Evolutionary conservation across 2,888 invertebrate species (phyloP).

Genomic region (Xestia c-nigrum): DNA sequence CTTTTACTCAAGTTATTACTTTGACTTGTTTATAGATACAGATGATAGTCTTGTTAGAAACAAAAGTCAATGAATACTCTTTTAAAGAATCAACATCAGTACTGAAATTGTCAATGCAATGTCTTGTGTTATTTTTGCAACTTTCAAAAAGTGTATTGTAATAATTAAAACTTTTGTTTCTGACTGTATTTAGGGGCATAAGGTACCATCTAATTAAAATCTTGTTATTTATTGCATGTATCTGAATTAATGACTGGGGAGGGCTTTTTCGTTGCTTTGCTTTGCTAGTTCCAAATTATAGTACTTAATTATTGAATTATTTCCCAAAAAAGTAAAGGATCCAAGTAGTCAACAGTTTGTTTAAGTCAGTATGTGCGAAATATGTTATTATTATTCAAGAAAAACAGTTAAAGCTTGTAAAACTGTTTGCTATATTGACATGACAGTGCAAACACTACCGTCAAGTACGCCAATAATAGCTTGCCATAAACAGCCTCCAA

Average conservation of each 20-base stretch:
- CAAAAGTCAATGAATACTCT: neutral
- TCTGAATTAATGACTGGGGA: conserved; percentile 5
- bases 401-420: neutral
- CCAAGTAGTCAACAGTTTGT: neutral
- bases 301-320: neutral
- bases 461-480: neutral
- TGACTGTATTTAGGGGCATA: neutral
- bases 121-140: neutral
- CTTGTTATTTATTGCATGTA: conserved; percentile 35
- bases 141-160: neutral
- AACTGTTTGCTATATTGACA: neutral
- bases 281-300: conserved; percentile 3
- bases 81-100: neutral
- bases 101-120: neutral
- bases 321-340: conserved; percentile 34
- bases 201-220: conserved; percentile 11
- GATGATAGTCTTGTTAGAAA: conserved; percentile 1
- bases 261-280: conserved; percentile 15
- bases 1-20: too few species aligned
- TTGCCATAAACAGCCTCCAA: neutral
- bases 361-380: neutral
- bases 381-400: neutral
- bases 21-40: too few species aligned
- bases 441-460: neutral
- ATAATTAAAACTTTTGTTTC: neutral